Evolutionary conservation across 2,797 vertebrate species (phyloP).

Genomic region (Geotrypetes seraphini): DNA sequence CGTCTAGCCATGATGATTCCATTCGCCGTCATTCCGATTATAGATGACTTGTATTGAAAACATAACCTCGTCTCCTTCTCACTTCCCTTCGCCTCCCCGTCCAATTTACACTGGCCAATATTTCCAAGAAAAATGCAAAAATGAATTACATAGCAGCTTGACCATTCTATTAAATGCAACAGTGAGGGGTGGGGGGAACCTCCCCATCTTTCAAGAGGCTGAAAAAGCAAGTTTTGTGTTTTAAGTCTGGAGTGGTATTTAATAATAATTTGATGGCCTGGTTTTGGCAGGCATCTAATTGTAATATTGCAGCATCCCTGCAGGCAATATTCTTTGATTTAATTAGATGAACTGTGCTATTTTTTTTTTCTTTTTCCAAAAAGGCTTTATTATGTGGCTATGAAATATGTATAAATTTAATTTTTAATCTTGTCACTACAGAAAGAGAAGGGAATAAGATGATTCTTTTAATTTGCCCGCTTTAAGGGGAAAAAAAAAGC

Average conservation of each 20-base stretch:
- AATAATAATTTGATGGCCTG: slow-evolving; percentile 46
- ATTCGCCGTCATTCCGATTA: no score
- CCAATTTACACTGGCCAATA: no score
- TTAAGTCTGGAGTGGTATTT: slow-evolving; percentile 32
- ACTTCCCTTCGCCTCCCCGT: no score
- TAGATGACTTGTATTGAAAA: no score
- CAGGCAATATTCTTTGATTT: slow-evolving; percentile 70
- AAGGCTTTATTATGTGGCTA: slow-evolving; percentile 71
- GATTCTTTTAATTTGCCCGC: slow-evolving; percentile 64
- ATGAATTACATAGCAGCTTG: no score
- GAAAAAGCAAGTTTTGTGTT: slow-evolving; percentile 36
- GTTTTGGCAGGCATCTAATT: slow-evolving; percentile 51
- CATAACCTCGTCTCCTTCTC: no score
- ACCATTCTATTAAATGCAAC: no score
- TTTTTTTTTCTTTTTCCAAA: slow-evolving; percentile 51
- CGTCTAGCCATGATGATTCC: no score
- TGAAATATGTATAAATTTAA: slow-evolving; percentile 76
- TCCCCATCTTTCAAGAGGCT: slow-evolving; percentile 12
- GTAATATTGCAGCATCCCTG: slow-evolving; percentile 48
- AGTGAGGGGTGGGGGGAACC: no score
- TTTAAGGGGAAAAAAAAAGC: slow-evolving; percentile 54
- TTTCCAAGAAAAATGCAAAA: no score
- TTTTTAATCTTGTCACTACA: slow-evolving; percentile 72
- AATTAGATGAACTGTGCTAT: slow-evolving; percentile 62
- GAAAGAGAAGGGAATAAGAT: slow-evolving; percentile 53